These are phyloP conservation scores for Calephelis perditalis DNA, from an alignment of 2,888 invertebrate species.

Conservation along the genomic window DNA sequence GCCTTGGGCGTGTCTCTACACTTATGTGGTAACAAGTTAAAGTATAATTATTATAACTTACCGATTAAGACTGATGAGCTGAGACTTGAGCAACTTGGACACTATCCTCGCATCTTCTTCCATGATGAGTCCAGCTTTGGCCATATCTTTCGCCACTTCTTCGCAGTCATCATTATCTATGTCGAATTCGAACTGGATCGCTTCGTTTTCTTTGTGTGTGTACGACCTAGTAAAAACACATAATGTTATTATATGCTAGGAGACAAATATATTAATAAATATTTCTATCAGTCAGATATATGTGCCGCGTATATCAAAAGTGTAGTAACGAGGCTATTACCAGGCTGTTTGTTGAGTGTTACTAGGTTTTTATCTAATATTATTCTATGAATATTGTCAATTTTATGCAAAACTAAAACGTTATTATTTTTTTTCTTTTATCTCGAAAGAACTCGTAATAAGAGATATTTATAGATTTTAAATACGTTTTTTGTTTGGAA, in stretches of 20 bases:
- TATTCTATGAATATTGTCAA: too few relatives aligned
- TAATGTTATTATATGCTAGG: neutral
- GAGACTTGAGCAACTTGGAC: slow-evolving; percentile 92
- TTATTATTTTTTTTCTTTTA: too few relatives aligned
- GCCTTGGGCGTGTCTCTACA: slow-evolving; percentile 92
- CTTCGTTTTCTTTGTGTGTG: slow-evolving; percentile 99
- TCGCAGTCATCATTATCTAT: slow-evolving; percentile 94
- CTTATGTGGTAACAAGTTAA: neutral
- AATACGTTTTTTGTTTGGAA: too few relatives aligned
- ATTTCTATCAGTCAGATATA: too few relatives aligned
- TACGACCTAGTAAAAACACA: slow-evolving; percentile 78
- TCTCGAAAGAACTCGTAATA: too few relatives aligned
- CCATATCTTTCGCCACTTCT: slow-evolving; percentile 97
- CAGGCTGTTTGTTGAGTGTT: too few relatives aligned
- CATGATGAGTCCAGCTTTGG: slow-evolving; percentile 94
- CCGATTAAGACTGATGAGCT: slow-evolving; percentile 85
- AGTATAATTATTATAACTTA: slow-evolving; percentile 39
- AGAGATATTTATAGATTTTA: too few relatives aligned
- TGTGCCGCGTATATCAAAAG: too few relatives aligned
- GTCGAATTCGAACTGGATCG: slow-evolving; percentile 99
- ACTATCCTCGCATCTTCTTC: slow-evolving; percentile 97
- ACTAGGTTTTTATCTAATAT: too few relatives aligned
- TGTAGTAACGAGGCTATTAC: too few relatives aligned
- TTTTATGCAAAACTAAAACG: too few relatives aligned
- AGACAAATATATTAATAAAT: neutral